Evolutionary conservation across 2,113 vertebrate species (phyloP).

Genomic region (Cyprinus carpio): DNA sequence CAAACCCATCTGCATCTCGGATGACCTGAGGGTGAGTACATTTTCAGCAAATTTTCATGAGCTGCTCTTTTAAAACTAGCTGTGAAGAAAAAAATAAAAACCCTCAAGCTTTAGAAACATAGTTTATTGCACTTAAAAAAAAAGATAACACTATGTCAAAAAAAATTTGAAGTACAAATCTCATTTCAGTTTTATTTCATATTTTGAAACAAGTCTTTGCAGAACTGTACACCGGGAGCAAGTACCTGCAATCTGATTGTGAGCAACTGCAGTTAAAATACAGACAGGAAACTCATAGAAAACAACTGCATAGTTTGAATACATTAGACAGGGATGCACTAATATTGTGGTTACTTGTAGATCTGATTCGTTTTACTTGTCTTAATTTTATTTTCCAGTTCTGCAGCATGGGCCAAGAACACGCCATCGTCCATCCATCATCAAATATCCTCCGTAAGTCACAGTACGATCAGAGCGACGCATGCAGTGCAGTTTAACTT

Average conservation of each 20-base stretch:
- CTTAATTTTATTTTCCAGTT: neutral
- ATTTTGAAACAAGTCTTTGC: slow-evolving; percentile 36
- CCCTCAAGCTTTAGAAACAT: slow-evolving; percentile 52
- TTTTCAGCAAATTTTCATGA: no score
- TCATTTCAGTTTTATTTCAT: slow-evolving; percentile 48
- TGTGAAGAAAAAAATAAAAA: neutral
- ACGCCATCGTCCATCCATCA: no score
- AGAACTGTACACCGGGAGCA: slow-evolving; percentile 47
- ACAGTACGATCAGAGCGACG: neutral
- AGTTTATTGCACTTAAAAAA: slow-evolving; percentile 64
- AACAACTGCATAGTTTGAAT: slow-evolving; percentile 54
- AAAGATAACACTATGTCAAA: slow-evolving; percentile 52
- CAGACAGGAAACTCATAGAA: neutral
- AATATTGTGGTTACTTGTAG: slow-evolving; percentile 7
- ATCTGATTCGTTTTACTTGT: neutral
- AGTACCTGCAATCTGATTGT: slow-evolving; percentile 5
- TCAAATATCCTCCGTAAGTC: neutral
- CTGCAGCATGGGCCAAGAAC: no score
- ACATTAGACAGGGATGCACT: neutral
- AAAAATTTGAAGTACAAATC: slow-evolving; percentile 43
- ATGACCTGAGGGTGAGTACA: no score
- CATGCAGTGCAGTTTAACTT: slow-evolving; percentile 7
- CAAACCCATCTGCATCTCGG: no score
- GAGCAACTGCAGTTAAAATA: slow-evolving; percentile 27
- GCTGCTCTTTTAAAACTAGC: no score